These are phyloP conservation scores for Drosophila erecta DNA, from an alignment of 1,140 invertebrate species.

Conservation along the genomic window DNA sequence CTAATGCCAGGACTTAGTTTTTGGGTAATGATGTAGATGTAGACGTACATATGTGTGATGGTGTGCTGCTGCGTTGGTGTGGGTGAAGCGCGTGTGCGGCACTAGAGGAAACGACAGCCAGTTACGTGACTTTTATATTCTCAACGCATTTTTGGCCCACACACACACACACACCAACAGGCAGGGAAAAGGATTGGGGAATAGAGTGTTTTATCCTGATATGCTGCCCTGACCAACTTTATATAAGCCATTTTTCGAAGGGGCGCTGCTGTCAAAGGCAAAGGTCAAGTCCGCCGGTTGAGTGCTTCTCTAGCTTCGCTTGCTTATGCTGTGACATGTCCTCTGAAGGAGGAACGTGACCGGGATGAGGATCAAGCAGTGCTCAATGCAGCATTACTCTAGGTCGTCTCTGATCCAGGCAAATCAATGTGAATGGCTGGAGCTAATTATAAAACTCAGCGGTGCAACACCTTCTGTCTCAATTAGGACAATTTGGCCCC, in stretches of 20 bases:
- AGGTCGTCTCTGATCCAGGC: not conserved
- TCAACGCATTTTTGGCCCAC: slow-evolving; percentile 67
- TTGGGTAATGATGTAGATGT: slow-evolving; percentile 42
- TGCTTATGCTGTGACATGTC: slow-evolving; percentile 48
- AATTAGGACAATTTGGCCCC: slow-evolving; percentile 69
- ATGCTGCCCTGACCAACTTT: slow-evolving; percentile 36
- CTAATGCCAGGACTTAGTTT: slow-evolving; percentile 64
- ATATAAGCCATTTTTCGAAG: slow-evolving; percentile 42
- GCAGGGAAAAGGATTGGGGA: slow-evolving; percentile 32
- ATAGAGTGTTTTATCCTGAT: slow-evolving; percentile 53
- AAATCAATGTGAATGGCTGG: slow-evolving; percentile 41
- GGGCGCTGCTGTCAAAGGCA: slow-evolving; percentile 45
- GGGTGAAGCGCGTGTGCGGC: slow-evolving; percentile 59
- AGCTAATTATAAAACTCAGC: slow-evolving; percentile 68
- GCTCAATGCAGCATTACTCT: slow-evolving; percentile 3
- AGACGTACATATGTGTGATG: slow-evolving; percentile 7
- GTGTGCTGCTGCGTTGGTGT: slow-evolving; percentile 20
- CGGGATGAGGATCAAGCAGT: slow-evolving; percentile 31
- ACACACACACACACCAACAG: not conserved
- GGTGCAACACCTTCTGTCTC: slow-evolving; percentile 59
- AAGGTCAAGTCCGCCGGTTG: slow-evolving; percentile 50
- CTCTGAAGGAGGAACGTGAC: slow-evolving; percentile 25
- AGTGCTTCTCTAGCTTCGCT: slow-evolving; percentile 40
- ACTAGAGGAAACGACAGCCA: slow-evolving; percentile 71
- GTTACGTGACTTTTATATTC: slow-evolving; percentile 82